phyloP scores from a whole-genome alignment of 2,888 invertebrate genomes.

The Furcula furcula region DNA sequence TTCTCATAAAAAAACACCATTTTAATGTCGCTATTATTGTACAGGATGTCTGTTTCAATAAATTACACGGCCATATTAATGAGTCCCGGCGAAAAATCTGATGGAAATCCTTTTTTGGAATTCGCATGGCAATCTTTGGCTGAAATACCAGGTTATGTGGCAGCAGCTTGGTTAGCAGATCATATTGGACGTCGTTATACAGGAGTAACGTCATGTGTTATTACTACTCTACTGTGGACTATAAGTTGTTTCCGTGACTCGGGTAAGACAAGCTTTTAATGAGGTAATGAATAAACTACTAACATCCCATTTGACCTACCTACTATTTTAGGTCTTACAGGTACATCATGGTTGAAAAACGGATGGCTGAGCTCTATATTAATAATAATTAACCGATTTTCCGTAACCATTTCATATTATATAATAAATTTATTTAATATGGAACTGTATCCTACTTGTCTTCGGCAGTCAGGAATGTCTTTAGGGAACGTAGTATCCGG shows the following conservation, averaged over 20 bases:
- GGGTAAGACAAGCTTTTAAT: too few species aligned
- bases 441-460: slow-evolving; percentile 85
- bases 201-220: slow-evolving; percentile 33
- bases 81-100: slow-evolving; percentile 73
- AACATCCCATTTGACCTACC: too few species aligned
- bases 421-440: slow-evolving; percentile 82
- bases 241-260: slow-evolving; percentile 32
- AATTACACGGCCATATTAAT: slow-evolving; percentile 77
- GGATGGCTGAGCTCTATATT: slow-evolving; percentile 55
- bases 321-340: slow-evolving; percentile 15
- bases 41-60: slow-evolving; percentile 73
- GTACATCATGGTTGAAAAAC: slow-evolving; percentile 30
- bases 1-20: background rate
- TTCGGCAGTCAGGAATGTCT: slow-evolving; percentile 84
- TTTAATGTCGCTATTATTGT: too few species aligned
- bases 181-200: slow-evolving; percentile 50
- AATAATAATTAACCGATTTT: slow-evolving; percentile 72
- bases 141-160: slow-evolving; percentile 83
- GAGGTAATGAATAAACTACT: too few species aligned
- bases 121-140: slow-evolving; percentile 83
- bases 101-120: slow-evolving; percentile 85
- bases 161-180: slow-evolving; percentile 75
- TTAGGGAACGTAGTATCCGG: slow-evolving; percentile 81
- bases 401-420: slow-evolving; percentile 80
- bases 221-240: slow-evolving; percentile 41